phyloP scores from a whole-genome alignment of 2,113 vertebrate genomes.

The Passer montanus region DNA sequence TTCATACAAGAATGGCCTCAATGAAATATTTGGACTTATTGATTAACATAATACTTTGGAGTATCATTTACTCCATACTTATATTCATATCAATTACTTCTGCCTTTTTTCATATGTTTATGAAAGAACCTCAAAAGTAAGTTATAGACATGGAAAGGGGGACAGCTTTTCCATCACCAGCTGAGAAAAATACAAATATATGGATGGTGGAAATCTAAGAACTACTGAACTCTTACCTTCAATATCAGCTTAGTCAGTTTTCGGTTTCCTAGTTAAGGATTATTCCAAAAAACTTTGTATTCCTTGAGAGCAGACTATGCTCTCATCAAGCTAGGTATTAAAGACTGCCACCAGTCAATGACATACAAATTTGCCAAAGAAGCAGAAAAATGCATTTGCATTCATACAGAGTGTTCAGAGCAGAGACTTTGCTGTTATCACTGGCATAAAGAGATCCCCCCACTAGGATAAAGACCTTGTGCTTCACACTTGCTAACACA shows the following conservation, averaged over 20 bases:
- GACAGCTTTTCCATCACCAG: neutral
- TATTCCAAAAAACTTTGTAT: neutral
- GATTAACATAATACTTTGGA: neutral
- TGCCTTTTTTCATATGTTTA: neutral
- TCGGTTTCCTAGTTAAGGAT: neutral
- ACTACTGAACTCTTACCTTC: neutral
- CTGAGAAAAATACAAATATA: neutral
- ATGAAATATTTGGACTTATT: neutral
- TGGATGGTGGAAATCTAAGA: neutral
- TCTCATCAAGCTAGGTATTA: neutral
- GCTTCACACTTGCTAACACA: constrained; percentile 5
- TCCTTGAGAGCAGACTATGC: neutral
- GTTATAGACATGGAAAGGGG: neutral
- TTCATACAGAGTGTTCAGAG: neutral
- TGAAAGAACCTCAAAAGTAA: neutral
- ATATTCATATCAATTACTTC: neutral
- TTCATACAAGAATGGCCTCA: neutral
- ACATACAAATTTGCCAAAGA: neutral
- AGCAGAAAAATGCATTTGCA: neutral
- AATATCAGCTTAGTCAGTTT: neutral
- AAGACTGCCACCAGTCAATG: neutral
- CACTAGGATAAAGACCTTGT: neutral
- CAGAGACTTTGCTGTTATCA: neutral
- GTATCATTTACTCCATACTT: neutral
- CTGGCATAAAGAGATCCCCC: neutral